phyloP scores from a whole-genome alignment of 30 jellyfish, hydroid and myxozoan genomes.

The Clytia hemisphaerica region DNA sequence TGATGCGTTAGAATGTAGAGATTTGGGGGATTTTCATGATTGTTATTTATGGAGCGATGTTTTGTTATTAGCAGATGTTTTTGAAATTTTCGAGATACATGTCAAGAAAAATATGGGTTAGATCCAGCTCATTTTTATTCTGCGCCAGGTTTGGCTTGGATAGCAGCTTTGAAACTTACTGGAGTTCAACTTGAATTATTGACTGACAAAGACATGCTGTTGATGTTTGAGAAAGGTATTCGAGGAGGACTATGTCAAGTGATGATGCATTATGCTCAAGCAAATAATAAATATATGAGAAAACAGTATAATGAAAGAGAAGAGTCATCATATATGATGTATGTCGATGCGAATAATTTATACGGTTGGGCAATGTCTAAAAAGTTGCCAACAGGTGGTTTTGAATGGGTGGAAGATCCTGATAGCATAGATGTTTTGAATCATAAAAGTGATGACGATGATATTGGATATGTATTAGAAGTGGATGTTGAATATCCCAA shows the following conservation, averaged over 20 bases:
- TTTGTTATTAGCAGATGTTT: conserved; percentile 39
- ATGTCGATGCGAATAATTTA: conserved; percentile 57
- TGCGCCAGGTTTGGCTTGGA: conserved; percentile 55
- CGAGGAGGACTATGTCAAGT: conserved; percentile 18
- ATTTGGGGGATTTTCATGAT: conserved; percentile 22
- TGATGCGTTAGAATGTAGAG: not conserved
- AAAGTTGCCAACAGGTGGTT: conserved; percentile 44
- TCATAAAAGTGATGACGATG: not conserved
- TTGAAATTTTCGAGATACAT: conserved; percentile 27
- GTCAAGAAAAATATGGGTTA: conserved; percentile 9
- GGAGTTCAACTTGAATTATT: not conserved
- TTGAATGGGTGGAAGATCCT: conserved; percentile 39
- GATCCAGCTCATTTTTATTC: conserved; percentile 44
- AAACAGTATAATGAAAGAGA: not conserved
- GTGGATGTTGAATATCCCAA: conserved; percentile 58
- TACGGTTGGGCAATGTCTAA: conserved; percentile 72
- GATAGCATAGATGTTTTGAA: conserved; percentile 9
- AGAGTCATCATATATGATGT: conserved; percentile 29
- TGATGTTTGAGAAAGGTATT: conserved; percentile 25
- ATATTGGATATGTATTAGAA: conserved; percentile 41
- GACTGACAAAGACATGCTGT: conserved; percentile 4
- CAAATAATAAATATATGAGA: conserved; percentile 5
- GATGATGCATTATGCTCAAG: not conserved
- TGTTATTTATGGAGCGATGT: not conserved
- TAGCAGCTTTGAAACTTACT: conserved; percentile 3